Base-by-base conservation (phyloP, 2,888 invertebrate species). In the Acanthococcus lagerstroemiae region DNA sequence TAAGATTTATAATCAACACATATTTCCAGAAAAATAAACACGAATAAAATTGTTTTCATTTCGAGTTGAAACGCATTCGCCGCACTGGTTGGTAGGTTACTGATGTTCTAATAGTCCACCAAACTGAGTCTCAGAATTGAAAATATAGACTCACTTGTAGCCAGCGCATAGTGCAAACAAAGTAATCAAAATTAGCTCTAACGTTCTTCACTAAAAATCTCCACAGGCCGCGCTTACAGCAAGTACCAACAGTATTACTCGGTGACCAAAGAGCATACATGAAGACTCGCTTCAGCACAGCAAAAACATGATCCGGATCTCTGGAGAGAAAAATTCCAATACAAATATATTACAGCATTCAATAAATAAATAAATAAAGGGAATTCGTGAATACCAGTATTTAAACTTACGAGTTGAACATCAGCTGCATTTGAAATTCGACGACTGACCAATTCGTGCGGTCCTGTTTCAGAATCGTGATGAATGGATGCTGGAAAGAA, bases 201-300 rank as follows among this genome's bases (percentile, higher is more conserved):
- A 54, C 48, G 44, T 63, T 44, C 17, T 25, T 44, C 1, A 63
- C 52, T n/a, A 63, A 63, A 37, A 26, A 37, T 37, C 17, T 54
- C 63, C 63, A 63, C 1, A 50, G 25, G 22, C 24, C 50, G 26
- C 44, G 50, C 24, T 30, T 50, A 37, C 63, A 63, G 12, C 24
- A 19, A 3, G 27, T 4, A 12, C 19, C 25, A 0, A 63, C 63
- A 19, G 4, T 30, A 7, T 22, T 17, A 12, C 1, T 27, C 4
- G 44, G 57, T 37, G 57, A 54, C 63, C 63, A 63, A 7, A 63
- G n/a, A n/a, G 9, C 44, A 21, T 63, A 44, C n/a, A 27, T 27
- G 50, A 63, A 63, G 4, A 63, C 50, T 21, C 30, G 54, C 12
- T 21, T n/a, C 21, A 50, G 17, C 17, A 50, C 9, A 44, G 21